Conservation (phyloP, 2,797 vertebrate genomes). For the Macrochelys suwanniensis region DNA sequence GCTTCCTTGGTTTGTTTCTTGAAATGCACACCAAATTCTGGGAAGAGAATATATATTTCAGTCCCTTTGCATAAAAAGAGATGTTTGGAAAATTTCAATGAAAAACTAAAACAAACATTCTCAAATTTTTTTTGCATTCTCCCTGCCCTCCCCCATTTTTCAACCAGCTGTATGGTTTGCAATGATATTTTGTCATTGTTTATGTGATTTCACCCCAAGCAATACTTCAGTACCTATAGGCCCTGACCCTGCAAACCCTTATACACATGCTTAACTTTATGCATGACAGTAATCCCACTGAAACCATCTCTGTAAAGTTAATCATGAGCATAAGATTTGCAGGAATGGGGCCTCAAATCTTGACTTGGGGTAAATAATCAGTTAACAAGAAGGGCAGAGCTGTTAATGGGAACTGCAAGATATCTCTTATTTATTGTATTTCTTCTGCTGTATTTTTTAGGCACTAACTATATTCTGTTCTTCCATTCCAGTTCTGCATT, state of each 20-base stretch:
- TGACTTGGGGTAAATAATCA: background rate
- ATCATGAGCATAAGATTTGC: background rate
- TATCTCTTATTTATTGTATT: background rate
- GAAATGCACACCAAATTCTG: background rate
- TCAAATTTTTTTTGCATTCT: background rate
- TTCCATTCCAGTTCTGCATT: slow-evolving; percentile 83
- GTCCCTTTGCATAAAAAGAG: background rate
- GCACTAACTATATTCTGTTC: slow-evolving; percentile 19
- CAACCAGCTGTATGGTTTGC: background rate
- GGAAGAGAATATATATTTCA: background rate
- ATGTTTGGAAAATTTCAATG: background rate
- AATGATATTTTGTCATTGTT: background rate
- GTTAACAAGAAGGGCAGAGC: background rate
- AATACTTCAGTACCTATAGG: background rate
- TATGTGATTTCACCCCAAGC: background rate
- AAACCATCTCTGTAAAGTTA: background rate
- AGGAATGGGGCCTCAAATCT: background rate
- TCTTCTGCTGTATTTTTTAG: background rate
- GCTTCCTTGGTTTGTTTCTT: background rate
- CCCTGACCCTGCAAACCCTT: background rate
- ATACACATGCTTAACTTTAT: background rate
- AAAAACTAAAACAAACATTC: background rate
- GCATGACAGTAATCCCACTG: background rate
- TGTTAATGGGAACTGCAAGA: background rate
- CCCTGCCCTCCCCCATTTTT: background rate